Evolutionary conservation across 2,888 invertebrate species (phyloP), one percentile per base, ranked within the genome.

Genomic region (Acleris holmiana): DNA sequence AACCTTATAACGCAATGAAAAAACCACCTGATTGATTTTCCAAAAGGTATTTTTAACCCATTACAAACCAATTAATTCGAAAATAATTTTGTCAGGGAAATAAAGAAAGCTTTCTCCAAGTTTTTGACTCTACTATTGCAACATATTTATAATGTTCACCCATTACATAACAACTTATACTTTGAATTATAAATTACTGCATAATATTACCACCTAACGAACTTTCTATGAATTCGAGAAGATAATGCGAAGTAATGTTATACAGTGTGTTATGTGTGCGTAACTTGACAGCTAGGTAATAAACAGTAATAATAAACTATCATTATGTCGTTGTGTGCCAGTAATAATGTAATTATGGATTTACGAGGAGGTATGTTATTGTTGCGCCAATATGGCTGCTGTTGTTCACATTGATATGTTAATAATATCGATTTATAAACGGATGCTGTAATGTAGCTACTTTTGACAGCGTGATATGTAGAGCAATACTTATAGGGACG

Each of bases 191-290:
- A 59, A 49, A 64, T 59, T 48, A 64, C 47, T 59, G 47, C 53
- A 64, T 54, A 59, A 64, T 63, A 47, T 35, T 21, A 58, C 17
- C 46, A 23, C 19, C 25, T 48, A 53, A 58, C 58, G 25, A 64
- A 59, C 64, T 64, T 64, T 64, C 64, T 64, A 64, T 59, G 23
- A 64, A 59, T 54, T 59, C 54, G 54, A 49, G 59, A 58, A 19
- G 40, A 53, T 57, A 64, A 64, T 63, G 61, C 17, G 48, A 55
- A 48, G 46, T 35, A 46, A 53, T 29, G 29, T 60, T 60, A 51
- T 50, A 51, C 19, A 21, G 15, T 29, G 29, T 61, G 47, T 46
- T 56, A 50, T 57, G 62, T 62, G 46, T 57, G 62, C 62, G 56
- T 50, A 62, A 56, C 62, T 56, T 21, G 62, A 50, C 56, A 50